Conservation (phyloP, 1,140 invertebrate genomes). For the Oedothorax gibbosus region DNA sequence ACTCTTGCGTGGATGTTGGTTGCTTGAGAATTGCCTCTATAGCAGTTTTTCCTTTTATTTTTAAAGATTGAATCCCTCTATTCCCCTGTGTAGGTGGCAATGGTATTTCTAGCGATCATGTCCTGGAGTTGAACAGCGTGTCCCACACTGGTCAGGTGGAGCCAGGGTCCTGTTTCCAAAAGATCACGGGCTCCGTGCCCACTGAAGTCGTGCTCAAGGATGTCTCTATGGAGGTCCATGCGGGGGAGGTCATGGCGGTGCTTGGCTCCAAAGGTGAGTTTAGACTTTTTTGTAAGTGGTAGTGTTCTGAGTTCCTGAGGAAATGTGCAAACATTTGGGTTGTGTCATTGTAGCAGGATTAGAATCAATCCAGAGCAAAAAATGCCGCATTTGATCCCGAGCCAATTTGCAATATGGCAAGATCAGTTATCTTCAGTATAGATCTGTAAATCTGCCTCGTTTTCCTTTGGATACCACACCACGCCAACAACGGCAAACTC, state of each 20-base stretch:
- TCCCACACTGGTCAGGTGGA: constrained; percentile 90
- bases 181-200: constrained; percentile 81
- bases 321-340: no score
- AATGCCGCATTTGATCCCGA: no score
- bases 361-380: no score
- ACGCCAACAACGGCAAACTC: no score
- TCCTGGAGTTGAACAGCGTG: constrained; percentile 87
- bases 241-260: constrained; percentile 90
- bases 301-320: no score
- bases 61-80: neutral
- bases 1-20: no score
- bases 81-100: constrained; percentile 13
- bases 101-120: constrained; percentile 78
- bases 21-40: neutral
- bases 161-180: constrained; percentile 80
- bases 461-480: no score
- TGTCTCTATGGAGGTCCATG: constrained; percentile 88
- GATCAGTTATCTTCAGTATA: no score
- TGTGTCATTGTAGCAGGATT: no score
- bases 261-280: constrained; percentile 86
- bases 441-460: no score
- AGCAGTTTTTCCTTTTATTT: neutral
- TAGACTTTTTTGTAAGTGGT: neutral
- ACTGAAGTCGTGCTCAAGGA: constrained; percentile 89
- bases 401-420: no score